Evolutionary conservation across 2,797 vertebrate species (phyloP), one percentile per base, ranked within the genome.

Genomic region (Sebastes elongatus): DNA sequence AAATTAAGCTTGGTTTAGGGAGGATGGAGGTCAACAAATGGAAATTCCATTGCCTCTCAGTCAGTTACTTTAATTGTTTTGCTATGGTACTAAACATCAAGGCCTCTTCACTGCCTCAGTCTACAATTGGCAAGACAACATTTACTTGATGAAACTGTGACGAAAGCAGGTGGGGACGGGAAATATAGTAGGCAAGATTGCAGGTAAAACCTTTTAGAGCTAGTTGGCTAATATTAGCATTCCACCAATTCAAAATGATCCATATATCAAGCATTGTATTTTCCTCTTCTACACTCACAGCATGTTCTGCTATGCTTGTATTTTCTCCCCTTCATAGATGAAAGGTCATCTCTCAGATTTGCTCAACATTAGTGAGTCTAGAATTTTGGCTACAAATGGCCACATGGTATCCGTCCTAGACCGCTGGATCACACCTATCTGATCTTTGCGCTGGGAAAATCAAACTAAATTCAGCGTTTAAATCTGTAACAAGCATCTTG

Each of bases 1-100:
- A 59, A 78, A 85, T 83, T 35, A 76, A 49, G 55, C n/a, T 38
- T 49, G 25, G 32, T 81, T 83, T 62, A 80, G 28, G 49, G 35
- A 46, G 42, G 46, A 14, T 74, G 25, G 59, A 79, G 66, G 20
- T 67, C 52, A 61, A 20, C 63, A 71, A 70, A 73, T 55, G 16
- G 10, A 65, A 65, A 64, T 57, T 13, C 6, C 32, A 38, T 56
- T 78, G 28, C 66, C 33, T 61, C 46, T 66, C 33, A 38, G 57
- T 53, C 25, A 66, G 74, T 30, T 25, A 23, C 38, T 64, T 59
- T 33, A 59, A 59, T 65, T 62, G 22, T 69, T 35, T 78, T 71
- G 53, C n/a, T 35, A 30, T 66, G 60, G 20, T 35, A 30, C 23
- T 67, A 61, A 64, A 64, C 49, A 70, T 78, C 33, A 32, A 14